A percentile compares a stretch with the other conserved stretches of the same genome.
Evolutionary conservation across 1,140 invertebrate species (phyloP).

Genomic region (Euglossa dilemma): DNA sequence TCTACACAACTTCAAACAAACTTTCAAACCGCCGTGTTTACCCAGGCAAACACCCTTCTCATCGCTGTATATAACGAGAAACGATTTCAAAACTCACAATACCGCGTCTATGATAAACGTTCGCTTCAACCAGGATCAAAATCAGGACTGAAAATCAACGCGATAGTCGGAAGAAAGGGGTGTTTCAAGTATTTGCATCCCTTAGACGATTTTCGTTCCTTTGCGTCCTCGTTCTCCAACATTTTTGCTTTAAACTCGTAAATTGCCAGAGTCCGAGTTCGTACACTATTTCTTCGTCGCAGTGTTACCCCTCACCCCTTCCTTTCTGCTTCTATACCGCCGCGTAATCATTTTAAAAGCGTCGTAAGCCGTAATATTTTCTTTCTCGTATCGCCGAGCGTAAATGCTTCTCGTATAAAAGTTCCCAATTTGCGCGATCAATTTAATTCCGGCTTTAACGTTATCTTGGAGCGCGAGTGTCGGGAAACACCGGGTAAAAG

Average conservation of each 20-base stretch:
- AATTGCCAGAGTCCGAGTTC: slow-evolving; percentile 52
- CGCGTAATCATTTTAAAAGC: slow-evolving; percentile 35
- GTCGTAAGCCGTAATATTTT: slow-evolving; percentile 7
- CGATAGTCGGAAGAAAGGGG: slow-evolving; percentile 23
- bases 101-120: slow-evolving; percentile 1
- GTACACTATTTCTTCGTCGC: not conserved
- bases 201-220: slow-evolving; percentile 23
- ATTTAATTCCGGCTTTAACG: not conserved
- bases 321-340: not conserved
- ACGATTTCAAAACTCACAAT: not conserved
- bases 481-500: too few species aligned
- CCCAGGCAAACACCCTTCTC: too few species aligned
- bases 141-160: slow-evolving; percentile 29
- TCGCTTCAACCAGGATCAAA: slow-evolving; percentile 44
- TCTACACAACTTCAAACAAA: too few species aligned
- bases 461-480: too few species aligned
- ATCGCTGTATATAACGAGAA: too few species aligned
- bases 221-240: slow-evolving; percentile 35
- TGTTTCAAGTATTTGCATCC: slow-evolving; percentile 69
- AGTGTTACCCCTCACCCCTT: not conserved
- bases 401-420: not conserved
- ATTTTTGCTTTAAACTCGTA: slow-evolving; percentile 58
- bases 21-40: too few species aligned
- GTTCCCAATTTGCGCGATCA: slow-evolving; percentile 6
- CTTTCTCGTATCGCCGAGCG: not conserved